These are phyloP conservation scores for Microtus oregoni DNA, from an alignment of 2,113 vertebrate species.

Conservation along the genomic window DNA sequence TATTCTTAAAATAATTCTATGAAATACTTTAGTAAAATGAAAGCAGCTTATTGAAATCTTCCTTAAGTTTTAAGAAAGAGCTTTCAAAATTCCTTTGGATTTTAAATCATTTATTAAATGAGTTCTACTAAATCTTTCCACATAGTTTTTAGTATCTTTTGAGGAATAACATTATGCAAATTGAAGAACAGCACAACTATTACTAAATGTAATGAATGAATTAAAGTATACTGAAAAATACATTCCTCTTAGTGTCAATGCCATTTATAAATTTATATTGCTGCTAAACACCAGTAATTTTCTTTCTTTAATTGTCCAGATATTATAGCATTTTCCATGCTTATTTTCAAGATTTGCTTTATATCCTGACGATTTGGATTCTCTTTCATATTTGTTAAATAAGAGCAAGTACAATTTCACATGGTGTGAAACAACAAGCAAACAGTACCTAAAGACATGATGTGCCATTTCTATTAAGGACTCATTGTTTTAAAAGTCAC, in stretches of 20 bases:
- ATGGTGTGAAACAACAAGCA: not conserved
- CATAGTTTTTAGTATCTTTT: not conserved
- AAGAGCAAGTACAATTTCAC: not conserved
- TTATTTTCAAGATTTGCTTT: not conserved
- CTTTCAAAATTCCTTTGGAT: not conserved
- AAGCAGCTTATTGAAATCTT: not conserved
- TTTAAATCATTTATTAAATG: slow-evolving; percentile 18
- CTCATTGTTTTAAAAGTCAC: not conserved
- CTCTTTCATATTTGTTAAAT: not conserved
- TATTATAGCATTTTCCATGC: not conserved
- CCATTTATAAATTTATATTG: not conserved
- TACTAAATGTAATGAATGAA: not conserved
- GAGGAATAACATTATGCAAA: not conserved
- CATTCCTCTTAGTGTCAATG: not conserved
- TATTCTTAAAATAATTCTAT: not conserved
- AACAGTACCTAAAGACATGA: not conserved
- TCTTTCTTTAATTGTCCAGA: not conserved
- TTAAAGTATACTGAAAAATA: not conserved
- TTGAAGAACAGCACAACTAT: not conserved
- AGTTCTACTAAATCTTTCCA: slow-evolving; percentile 18
- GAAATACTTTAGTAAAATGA: not conserved
- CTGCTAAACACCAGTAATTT: not conserved
- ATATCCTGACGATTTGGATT: not conserved
- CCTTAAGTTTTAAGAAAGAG: not conserved
- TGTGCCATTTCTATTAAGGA: not conserved